Evolutionary conservation across 2,888 invertebrate species (phyloP).

Genomic region (Agrotis clavis): DNA sequence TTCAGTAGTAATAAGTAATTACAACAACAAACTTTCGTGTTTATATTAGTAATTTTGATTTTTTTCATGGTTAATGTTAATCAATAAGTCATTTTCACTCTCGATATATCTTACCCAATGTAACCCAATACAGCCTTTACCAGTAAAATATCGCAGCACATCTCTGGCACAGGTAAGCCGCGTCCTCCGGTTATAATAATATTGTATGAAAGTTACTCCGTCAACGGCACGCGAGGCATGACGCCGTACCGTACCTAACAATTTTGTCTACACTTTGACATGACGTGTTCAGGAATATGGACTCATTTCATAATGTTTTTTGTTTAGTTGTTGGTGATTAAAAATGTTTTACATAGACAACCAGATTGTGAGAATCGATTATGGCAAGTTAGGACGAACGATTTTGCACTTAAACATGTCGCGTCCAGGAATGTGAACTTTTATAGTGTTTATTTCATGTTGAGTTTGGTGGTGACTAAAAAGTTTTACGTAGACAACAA

Average conservation of each 20-base stretch:
- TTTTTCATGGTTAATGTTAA: no score
- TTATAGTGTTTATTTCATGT: conserved; percentile 46
- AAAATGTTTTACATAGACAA: conserved; percentile 16
- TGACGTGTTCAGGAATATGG: conserved; percentile 62
- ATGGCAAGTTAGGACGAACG: conserved; percentile 37
- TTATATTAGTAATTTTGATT: no score
- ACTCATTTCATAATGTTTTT: conserved; percentile 46
- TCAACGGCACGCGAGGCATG: conserved; percentile 60
- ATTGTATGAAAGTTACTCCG: conserved; percentile 71
- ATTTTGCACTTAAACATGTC: conserved; percentile 68
- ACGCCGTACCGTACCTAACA: conserved; percentile 54
- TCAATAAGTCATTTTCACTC: no score
- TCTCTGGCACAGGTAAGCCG: conserved; percentile 59
- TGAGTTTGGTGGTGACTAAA: conserved; percentile 28
- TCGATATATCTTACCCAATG: not conserved
- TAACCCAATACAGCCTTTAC: conserved; percentile 7
- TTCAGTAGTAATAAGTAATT: no score
- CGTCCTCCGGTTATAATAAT: conserved; percentile 64
- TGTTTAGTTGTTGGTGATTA: conserved; percentile 24
- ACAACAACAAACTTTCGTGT: no score
- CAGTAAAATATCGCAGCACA: conserved; percentile 46
- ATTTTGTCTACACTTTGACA: conserved; percentile 71
- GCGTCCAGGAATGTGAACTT: conserved; percentile 61
- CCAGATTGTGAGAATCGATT: not conserved
- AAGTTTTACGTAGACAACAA: not conserved